Evolutionary conservation across 2,113 vertebrate genomes (phyloP).

Genomic region (Numenius arquata): DNA sequence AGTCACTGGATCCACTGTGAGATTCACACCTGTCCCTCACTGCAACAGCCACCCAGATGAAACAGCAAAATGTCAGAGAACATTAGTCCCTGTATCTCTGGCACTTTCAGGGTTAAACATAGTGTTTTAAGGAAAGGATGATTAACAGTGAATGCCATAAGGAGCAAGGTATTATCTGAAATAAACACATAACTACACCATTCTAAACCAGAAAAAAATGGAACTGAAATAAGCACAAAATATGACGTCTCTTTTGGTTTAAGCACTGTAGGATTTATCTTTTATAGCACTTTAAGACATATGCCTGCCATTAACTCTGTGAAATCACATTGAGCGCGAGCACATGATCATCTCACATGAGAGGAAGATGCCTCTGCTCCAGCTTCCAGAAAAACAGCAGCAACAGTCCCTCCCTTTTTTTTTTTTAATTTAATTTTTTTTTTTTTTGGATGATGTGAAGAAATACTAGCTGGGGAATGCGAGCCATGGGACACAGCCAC

Average conservation of each 20-base stretch:
- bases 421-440: not conserved
- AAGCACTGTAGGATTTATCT: not conserved
- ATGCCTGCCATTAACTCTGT: not conserved
- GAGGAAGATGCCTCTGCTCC: not conserved
- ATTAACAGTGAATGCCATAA: not conserved
- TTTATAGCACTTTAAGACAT: not conserved
- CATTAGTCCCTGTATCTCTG: not conserved
- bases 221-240: not conserved
- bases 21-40: not conserved
- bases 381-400: not conserved
- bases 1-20: not conserved
- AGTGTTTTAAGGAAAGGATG: not conserved
- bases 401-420: not conserved
- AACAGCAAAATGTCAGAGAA: not conserved
- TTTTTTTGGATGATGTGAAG: not conserved
- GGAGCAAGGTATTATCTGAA: not conserved
- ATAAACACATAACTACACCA: not conserved
- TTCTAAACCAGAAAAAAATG: not conserved
- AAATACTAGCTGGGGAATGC: not conserved
- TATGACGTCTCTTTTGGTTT: not conserved
- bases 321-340: rapidly evolving
- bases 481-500: rapidly evolving
- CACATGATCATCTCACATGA: not conserved
- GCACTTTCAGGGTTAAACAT: not conserved
- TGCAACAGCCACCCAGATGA: not conserved